Percentiles rank a stretch among this genome's conserved stretches.
Conservation (phyloP, 2,797 vertebrate species). For the Cichlasoma orientale region DNA sequence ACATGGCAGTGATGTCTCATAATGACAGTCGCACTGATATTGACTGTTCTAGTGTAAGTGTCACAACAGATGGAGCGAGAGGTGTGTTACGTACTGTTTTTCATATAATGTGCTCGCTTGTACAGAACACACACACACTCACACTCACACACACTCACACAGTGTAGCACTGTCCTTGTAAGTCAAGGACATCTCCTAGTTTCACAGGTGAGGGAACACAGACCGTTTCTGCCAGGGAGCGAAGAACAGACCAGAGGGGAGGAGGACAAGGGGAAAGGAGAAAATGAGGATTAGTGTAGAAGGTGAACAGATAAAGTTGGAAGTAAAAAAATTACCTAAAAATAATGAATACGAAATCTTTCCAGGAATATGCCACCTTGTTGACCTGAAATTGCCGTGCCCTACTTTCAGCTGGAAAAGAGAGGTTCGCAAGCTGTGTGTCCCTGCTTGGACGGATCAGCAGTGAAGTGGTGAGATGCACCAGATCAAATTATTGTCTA, state of each 20-base stretch:
- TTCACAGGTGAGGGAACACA: conserved; percentile 67
- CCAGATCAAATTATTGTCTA: not conserved
- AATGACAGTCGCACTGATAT: conserved; percentile 38
- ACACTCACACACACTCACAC: not conserved
- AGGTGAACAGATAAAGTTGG: not conserved
- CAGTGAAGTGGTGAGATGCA: not conserved
- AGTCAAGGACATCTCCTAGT: conserved; percentile 62
- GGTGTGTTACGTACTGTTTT: conserved; percentile 17
- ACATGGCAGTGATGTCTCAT: conserved; percentile 32
- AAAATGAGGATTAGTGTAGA: not conserved
- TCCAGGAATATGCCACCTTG: conserved; percentile 8
- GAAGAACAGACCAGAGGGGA: not conserved
- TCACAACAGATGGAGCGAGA: conserved; percentile 18
- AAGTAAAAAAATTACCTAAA: not conserved
- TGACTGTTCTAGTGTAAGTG: conserved; percentile 33
- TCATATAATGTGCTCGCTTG: conserved; percentile 1
- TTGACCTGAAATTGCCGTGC: conserved; percentile 18
- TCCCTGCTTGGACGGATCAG: not conserved
- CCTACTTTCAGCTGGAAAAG: conserved; percentile 10
- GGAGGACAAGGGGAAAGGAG: not conserved
- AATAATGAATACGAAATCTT: not conserved
- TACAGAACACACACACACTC: not conserved
- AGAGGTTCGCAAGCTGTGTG: not conserved
- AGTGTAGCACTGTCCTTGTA: conserved; percentile 34
- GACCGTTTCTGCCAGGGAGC: conserved; percentile 40